Base-by-base conservation (phyloP, 2,888 invertebrate genomes). In the Netelia virgata region DNA sequence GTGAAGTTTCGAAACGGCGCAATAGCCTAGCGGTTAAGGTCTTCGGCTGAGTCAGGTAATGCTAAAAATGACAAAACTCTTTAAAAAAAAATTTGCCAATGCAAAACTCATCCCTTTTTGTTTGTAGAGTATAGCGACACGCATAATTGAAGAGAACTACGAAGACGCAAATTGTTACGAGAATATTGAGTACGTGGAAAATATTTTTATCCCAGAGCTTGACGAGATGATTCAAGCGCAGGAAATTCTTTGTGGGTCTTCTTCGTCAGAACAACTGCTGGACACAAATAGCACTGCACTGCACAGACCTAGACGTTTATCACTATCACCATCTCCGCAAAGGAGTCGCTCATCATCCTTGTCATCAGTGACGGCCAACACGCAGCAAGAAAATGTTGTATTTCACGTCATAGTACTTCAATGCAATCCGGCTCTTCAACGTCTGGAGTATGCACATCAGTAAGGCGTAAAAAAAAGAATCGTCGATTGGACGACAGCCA, bases 381-480 rank as follows among this genome's bases (percentile, higher is more conserved):
- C 3, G 18, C 18, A 69, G 20, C 69, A 50, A 53, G 28, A 50
- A 47, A 6, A 28, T 55, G 55, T 47, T 55, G 55, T 69, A 69
- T 23, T 55, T 53, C 69, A 53, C 50, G 50, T 47, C 69, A 20
- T 28, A 28, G 53, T 53, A 69, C 14, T 55, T 16, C 69, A 18
- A n/a, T 18, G 50, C 36, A 11, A 28, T 69, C 50, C 23, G 36
- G 23, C 50, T 55, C 50, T 55, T 69, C 69, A 69, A 69, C 69
- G 36, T 69, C 69, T 55, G 69, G 69, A 69, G 16, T 69, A 69
- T 69, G 53, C 18, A 47, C 53, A 28, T 23, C 23, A 69, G n/a
- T 5, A 11, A 50, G 28, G 50, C 66, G 66, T 36, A 69, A 69
- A 53, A 47, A 69, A 50, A 69, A 47, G n/a, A 1, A 10, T 18